These are phyloP conservation scores for Pteruthius melanotis DNA, from an alignment of 2,113 vertebrate species.

Conservation along the genomic window DNA sequence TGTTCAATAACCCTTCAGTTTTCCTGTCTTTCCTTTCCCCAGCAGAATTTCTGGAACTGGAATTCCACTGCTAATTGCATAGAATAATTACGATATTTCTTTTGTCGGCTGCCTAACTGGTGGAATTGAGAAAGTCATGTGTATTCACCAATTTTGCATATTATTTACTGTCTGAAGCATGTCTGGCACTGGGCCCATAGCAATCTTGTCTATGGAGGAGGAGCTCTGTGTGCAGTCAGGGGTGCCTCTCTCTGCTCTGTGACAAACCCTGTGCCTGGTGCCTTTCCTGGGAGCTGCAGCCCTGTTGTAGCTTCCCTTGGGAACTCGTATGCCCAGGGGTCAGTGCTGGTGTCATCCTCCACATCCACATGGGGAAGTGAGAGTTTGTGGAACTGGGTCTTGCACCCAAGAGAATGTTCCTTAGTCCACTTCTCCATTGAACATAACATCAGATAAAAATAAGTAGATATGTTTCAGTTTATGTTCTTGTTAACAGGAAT, in stretches of 20 bases:
- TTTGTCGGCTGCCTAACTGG: background rate
- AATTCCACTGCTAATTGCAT: background rate
- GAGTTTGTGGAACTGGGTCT: background rate
- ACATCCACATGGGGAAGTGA: background rate
- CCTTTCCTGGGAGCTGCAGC: background rate
- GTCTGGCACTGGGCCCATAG: background rate
- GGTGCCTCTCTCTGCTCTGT: background rate
- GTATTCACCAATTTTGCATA: background rate
- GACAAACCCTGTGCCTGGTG: background rate
- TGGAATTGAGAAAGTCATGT: background rate
- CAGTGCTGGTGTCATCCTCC: background rate
- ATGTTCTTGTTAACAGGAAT: background rate
- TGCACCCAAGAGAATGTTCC: background rate
- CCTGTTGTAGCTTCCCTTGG: background rate
- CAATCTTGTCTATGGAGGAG: background rate
- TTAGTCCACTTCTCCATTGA: background rate
- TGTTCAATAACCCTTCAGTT: background rate
- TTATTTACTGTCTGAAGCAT: background rate
- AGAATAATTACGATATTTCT: background rate
- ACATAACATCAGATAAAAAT: background rate
- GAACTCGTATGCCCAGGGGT: fast-evolving
- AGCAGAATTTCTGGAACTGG: background rate
- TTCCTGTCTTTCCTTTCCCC: background rate
- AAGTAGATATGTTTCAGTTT: background rate
- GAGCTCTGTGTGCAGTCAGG: background rate